phyloP scores from a whole-genome alignment of 2,888 invertebrate genomes.

The Ophraella communa region DNA sequence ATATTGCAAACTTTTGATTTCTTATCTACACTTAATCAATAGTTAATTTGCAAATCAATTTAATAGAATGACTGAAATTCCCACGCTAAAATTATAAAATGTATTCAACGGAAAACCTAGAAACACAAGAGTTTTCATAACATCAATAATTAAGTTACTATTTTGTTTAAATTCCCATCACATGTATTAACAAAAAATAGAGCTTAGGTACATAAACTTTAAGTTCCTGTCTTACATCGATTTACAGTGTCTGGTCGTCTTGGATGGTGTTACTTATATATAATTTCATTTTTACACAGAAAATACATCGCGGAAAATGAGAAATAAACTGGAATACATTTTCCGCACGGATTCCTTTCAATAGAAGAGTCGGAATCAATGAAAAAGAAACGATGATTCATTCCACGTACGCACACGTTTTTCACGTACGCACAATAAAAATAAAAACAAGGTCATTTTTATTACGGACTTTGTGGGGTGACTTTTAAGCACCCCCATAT shows the following conservation, averaged over 20 bases:
- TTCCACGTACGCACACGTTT: slow-evolving; percentile 39
- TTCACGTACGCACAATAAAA: slow-evolving; percentile 39
- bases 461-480: slow-evolving; percentile 43
- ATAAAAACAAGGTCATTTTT: slow-evolving; percentile 52
- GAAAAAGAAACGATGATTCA: slow-evolving; percentile 44
- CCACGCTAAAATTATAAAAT: neutral
- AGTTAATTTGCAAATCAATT: neutral
- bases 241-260: neutral
- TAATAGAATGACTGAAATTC: neutral
- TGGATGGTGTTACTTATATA: no score
- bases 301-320: slow-evolving; percentile 14
- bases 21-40: neutral
- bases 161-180: neutral
- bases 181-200: no score
- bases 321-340: slow-evolving; percentile 33
- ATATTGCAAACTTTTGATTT: neutral
- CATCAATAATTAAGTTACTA: no score
- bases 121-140: no score
- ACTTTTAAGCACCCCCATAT: slow-evolving; percentile 35
- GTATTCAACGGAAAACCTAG: no score
- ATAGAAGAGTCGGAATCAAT: slow-evolving; percentile 38
- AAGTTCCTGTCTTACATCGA: no score
- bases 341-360: slow-evolving; percentile 19
- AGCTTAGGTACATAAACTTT: no score
- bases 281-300: neutral